Evolutionary conservation across 53 echinoderm and acorn worm species (phyloP), one percentile per base, ranked within the genome.

Genomic region (Zoroaster sp.): DNA sequence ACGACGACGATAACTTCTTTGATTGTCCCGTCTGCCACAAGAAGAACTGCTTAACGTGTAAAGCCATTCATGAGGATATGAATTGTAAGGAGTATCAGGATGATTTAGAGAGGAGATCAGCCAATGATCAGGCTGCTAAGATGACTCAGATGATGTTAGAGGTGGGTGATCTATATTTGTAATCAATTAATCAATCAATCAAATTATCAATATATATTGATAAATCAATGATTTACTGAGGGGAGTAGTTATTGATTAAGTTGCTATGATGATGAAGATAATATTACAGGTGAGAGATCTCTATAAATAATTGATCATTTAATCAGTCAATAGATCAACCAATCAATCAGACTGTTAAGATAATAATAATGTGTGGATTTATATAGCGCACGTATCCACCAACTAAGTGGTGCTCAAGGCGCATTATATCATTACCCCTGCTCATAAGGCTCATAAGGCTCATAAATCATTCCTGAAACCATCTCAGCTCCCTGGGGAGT

Each of bases 71-170:
- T 52, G 91, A 96, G 40, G 99, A 94, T 0, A 88, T 94, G 82
- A 91, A 99, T 77, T 99, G 99, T 53, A 99, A 98, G 87, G 87
- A 94, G 80, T 99, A 99, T 39, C 99, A 96, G 89, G 96, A 96
- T 31, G 94, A 94, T 20, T 72, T 99, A 5, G 89, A 55, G 74
- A 83, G 91, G 34, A 87, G 91, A 36, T 94, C 96, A 1, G 89
- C 87, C 44, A 99, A 99, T 36, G 99, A 99, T 67, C 89, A 92
- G 66, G 93, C 99, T 3, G 99, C 99, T 0, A 89, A 78, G 82
- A 91, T 93, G 76, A 99, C 99, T 6, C 91, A 98, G 33, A 77
- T 82, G 14, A 83, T 90, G 52, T 78, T 99, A 49, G 91, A 96
- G 91, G 99, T 99, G 35, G 66, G 77, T n/a, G n/a, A n/a, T n/a